Percentiles rank a stretch among this genome's conserved stretches.
Conservation (phyloP, 2,888 invertebrate genomes). For the Leptura quadrifasciata region DNA sequence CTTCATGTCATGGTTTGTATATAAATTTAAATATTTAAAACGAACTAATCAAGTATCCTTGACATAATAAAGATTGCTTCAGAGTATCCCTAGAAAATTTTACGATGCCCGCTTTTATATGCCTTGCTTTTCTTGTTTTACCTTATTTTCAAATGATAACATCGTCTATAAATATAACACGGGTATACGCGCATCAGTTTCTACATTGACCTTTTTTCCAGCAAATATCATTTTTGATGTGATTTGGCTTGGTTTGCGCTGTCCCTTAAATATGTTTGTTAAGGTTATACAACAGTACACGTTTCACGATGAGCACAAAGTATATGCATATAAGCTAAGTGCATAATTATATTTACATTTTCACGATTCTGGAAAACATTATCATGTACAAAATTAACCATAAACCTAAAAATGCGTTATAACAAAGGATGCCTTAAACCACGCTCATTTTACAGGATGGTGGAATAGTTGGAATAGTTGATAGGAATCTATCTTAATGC, state of each 20-base stretch:
- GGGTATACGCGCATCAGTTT: constrained; percentile 13
- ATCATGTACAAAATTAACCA: not conserved
- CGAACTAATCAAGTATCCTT: not conserved
- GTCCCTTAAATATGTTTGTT: constrained; percentile 48
- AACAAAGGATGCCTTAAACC: no score
- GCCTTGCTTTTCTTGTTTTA: not conserved
- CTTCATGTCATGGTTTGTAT: not conserved
- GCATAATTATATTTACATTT: constrained; percentile 22
- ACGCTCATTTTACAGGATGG: no score
- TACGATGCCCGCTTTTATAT: not conserved
- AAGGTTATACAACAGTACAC: constrained; percentile 14
- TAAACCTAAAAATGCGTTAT: no score
- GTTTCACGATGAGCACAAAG: constrained; percentile 23
- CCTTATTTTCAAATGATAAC: constrained; percentile 1
- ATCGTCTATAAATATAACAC: constrained; percentile 21
- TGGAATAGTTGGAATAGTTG: no score
- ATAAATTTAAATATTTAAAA: not conserved
- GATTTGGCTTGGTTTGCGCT: constrained; percentile 50
- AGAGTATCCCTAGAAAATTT: not conserved
- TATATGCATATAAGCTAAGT: constrained; percentile 9
- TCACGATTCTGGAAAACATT: constrained; percentile 11
- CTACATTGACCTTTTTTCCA: constrained; percentile 39
- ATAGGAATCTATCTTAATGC: no score
- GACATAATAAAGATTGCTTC: not conserved
- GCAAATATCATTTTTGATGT: constrained; percentile 50